A percentile compares a stretch with the other conserved stretches of the same genome.
These are phyloP conservation scores for Gymnopithys bicolor DNA, from an alignment of 2,797 vertebrate genomes.

Conservation along the genomic window DNA sequence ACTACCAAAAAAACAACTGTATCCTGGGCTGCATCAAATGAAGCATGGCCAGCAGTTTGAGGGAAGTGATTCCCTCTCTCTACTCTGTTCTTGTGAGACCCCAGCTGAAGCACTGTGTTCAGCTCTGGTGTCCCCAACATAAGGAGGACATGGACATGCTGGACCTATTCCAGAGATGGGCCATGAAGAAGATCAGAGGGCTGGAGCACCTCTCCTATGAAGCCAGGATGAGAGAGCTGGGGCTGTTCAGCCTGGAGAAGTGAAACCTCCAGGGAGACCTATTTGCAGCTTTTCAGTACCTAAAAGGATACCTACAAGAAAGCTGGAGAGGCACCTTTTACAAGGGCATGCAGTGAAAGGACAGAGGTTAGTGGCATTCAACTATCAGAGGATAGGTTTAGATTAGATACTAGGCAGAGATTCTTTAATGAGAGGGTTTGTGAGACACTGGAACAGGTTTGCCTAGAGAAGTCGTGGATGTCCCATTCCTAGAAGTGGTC, in stretches of 20 bases:
- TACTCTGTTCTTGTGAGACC: rapidly evolving
- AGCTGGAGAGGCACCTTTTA: background rate
- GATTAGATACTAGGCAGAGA: background rate
- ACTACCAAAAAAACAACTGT: background rate
- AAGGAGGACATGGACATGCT: background rate
- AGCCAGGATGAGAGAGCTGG: background rate
- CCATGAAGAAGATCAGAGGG: background rate
- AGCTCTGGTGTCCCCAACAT: rapidly evolving
- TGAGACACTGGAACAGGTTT: background rate
- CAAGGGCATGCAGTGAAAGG: background rate
- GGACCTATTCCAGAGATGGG: background rate
- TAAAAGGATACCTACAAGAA: background rate
- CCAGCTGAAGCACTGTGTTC: background rate
- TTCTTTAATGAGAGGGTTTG: background rate
- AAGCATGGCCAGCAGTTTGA: background rate
- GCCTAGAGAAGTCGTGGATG: background rate
- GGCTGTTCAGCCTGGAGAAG: background rate
- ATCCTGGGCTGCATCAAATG: background rate
- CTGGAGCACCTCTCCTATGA: background rate
- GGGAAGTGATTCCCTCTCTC: background rate
- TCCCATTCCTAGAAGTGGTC: background rate
- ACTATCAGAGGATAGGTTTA: background rate
- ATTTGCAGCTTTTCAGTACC: background rate
- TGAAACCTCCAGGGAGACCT: background rate
- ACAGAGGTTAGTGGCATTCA: background rate